Evolutionary conservation across 30 jellyfish, hydroid and myxozoan species (phyloP).

Genomic region (Morbakka virulenta): DNA sequence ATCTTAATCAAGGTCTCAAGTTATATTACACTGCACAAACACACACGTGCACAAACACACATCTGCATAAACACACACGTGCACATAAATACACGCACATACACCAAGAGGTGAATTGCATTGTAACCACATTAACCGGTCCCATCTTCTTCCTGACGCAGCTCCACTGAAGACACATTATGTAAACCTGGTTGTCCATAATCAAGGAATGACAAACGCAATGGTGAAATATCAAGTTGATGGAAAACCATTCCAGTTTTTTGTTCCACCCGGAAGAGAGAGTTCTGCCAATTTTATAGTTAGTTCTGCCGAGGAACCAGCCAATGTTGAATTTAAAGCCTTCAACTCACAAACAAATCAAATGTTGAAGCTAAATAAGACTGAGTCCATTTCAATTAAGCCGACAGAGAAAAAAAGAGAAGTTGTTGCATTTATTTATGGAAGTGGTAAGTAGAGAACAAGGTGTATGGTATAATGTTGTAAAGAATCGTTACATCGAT

Average conservation of each 20-base stretch:
- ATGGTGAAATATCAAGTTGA: background rate
- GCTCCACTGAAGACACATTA: background rate
- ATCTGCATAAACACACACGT: too few species aligned
- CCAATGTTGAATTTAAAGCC: background rate
- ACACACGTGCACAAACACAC: too few species aligned
- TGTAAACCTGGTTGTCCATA: background rate
- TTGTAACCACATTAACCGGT: too few species aligned
- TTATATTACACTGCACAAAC: too few species aligned
- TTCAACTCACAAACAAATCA: background rate
- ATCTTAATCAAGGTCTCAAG: too few species aligned
- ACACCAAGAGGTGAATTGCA: too few species aligned
- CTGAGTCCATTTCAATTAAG: background rate
- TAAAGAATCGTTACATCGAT: too few species aligned
- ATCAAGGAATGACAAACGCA: background rate
- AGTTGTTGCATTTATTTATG: background rate
- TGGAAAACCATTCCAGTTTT: background rate
- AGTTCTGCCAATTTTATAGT: too few species aligned
- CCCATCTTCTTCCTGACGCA: background rate
- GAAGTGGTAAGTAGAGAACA: background rate
- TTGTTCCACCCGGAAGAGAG: background rate
- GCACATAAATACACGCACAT: too few species aligned
- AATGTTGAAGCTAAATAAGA: background rate
- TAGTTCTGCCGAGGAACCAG: background rate
- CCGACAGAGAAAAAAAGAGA: background rate
- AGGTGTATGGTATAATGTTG: too few species aligned